Evolutionary conservation across 2,797 vertebrate species (phyloP).

Genomic region (Oophaga sylvatica): DNA sequence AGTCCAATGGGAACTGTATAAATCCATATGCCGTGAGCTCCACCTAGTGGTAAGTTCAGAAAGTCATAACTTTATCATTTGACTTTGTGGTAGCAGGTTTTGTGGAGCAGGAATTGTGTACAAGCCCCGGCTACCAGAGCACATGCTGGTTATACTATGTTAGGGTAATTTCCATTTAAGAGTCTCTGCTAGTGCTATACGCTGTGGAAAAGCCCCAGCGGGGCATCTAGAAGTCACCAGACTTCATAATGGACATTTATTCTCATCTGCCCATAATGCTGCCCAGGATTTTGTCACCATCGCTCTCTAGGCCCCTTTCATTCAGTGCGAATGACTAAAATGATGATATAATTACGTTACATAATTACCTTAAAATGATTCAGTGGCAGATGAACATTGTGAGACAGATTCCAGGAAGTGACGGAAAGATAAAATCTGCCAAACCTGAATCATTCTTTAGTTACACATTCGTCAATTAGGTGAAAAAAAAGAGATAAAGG

Average conservation of each 20-base stretch:
- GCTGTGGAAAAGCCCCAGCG: too few relatives aligned
- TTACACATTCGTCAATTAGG: slow-evolving; percentile 5
- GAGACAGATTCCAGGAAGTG: slow-evolving; percentile 7
- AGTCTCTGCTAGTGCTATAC: background rate
- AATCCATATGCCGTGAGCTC: too few relatives aligned
- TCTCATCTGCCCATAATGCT: background rate
- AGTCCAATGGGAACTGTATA: too few relatives aligned
- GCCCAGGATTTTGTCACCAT: background rate
- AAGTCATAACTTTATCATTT: too few relatives aligned
- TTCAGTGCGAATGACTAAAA: background rate
- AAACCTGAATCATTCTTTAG: slow-evolving; percentile 8
- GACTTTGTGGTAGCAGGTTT: too few relatives aligned
- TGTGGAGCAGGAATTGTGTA: too few relatives aligned
- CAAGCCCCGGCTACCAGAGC: too few relatives aligned
- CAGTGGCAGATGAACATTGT: background rate
- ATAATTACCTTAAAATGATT: slow-evolving; percentile 9
- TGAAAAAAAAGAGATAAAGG: background rate
- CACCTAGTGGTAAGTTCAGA: too few relatives aligned
- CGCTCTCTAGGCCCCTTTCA: slow-evolving; percentile 8
- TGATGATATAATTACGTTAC: slow-evolving; percentile 12
- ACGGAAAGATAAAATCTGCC: background rate
- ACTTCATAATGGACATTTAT: background rate
- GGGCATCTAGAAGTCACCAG: background rate
- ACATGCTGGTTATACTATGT: too few relatives aligned
- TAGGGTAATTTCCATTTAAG: too few relatives aligned